Percentiles rank a stretch among this genome's conserved stretches.
These are phyloP conservation scores for Drosophila burlai DNA, from an alignment of 1,140 invertebrate species.

Conservation along the genomic window DNA sequence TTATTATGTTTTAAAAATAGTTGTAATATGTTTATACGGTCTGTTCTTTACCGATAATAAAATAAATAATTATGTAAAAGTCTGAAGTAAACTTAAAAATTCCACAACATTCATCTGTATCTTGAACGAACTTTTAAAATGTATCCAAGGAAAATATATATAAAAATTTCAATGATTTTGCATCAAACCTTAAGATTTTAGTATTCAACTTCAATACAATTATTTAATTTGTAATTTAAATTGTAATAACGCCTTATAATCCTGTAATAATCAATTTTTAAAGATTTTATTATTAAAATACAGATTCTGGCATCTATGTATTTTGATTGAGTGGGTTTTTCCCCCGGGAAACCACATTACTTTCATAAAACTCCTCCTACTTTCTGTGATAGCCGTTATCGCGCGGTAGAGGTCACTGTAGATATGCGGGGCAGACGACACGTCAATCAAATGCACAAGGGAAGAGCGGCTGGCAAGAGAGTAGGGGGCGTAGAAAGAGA, in stretches of 20 bases:
- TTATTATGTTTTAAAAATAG: background rate
- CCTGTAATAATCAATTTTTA: no score
- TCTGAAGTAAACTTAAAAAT: no score
- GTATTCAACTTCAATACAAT: no score
- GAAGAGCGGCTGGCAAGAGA: background rate
- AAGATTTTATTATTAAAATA: background rate
- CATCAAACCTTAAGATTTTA: no score
- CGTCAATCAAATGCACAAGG: constrained; percentile 9
- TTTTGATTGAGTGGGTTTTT: background rate
- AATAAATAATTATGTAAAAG: no score
- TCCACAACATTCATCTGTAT: no score
- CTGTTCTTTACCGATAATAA: no score
- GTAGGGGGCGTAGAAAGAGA: constrained; percentile 1
- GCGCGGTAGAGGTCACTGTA: constrained; percentile 4
- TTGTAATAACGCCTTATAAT: background rate
- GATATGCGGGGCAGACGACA: constrained; percentile 21
- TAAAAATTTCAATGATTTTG: no score
- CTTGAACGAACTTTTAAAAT: no score
- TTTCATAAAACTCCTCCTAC: background rate
- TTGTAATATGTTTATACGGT: background rate
- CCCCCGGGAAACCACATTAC: background rate
- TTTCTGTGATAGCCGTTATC: background rate
- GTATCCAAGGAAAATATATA: no score
- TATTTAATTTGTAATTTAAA: background rate
- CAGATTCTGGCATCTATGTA: background rate